Percentiles rank a stretch among this genome's conserved stretches.
phyloP scores from a whole-genome alignment of 2,113 vertebrate genomes.

The Brienomyrus brachyistius region DNA sequence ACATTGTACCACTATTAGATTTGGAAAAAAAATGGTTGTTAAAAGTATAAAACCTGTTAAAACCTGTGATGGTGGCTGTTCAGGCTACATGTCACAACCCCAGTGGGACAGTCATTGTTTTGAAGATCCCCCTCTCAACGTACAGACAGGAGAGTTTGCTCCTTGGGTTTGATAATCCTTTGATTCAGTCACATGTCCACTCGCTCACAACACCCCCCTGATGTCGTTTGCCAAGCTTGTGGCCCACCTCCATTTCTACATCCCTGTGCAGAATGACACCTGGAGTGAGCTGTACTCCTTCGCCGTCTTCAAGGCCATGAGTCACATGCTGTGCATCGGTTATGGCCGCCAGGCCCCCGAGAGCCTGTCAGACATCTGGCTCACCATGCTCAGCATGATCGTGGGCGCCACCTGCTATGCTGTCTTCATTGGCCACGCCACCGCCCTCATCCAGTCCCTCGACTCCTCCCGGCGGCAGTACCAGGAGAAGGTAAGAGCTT shows the following conservation, averaged over 20 bases:
- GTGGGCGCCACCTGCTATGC: constrained; percentile 93
- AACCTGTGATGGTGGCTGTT: not conserved
- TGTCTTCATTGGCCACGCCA: constrained; percentile 87
- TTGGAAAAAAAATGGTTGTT: not conserved
- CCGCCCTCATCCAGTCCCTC: constrained; percentile 85
- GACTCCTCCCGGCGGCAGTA: constrained; percentile 87
- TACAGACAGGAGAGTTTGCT: not conserved
- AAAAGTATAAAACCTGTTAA: not conserved
- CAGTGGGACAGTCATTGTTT: not conserved
- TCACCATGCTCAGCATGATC: constrained; percentile 98
- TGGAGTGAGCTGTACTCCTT: constrained; percentile 97
- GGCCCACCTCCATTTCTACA: not conserved
- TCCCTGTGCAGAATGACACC: constrained; percentile 77
- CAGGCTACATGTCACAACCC: not conserved
- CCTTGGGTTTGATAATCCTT: not conserved
- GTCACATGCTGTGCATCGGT: constrained; percentile 97
- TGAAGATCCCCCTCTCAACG: not conserved
- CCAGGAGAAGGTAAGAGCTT: constrained; percentile 81
- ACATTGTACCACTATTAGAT: not conserved
- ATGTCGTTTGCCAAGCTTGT: not conserved
- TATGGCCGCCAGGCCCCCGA: constrained; percentile 90
- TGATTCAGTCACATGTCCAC: constrained; percentile 20
- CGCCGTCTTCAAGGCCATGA: constrained; percentile 97
- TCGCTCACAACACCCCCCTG: not conserved
- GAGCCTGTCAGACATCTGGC: constrained; percentile 94